Percentiles rank a stretch among this genome's conserved stretches.
These are phyloP conservation scores for Smutsia temminckii DNA, from an alignment of 2,797 vertebrate genomes.

Conservation along the genomic window DNA sequence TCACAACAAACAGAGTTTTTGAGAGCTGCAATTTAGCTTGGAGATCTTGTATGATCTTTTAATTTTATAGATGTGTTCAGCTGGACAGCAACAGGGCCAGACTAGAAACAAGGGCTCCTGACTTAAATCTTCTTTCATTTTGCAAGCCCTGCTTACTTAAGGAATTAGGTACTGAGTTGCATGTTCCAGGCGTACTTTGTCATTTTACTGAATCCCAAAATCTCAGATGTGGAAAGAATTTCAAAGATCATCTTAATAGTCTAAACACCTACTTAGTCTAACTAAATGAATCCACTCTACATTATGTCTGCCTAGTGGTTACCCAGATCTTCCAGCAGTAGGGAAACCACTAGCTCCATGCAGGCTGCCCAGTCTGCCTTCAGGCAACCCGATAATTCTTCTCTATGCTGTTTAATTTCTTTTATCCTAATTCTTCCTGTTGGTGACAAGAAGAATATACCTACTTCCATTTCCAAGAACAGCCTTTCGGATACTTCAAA, in stretches of 20 bases:
- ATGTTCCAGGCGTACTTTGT: neutral
- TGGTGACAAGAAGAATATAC: neutral
- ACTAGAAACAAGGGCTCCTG: neutral
- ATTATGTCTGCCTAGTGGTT: neutral
- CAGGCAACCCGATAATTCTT: neutral
- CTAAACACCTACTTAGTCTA: neutral
- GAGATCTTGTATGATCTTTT: neutral
- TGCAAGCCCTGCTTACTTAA: neutral
- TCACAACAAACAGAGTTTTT: neutral
- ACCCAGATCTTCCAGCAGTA: neutral
- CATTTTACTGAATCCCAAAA: constrained; percentile 8
- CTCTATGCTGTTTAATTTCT: neutral
- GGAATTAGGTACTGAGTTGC: neutral
- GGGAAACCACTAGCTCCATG: neutral
- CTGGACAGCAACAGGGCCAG: neutral
- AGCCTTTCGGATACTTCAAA: neutral
- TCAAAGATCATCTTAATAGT: neutral
- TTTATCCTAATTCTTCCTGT: neutral
- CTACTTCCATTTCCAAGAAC: neutral
- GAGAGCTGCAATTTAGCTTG: neutral
- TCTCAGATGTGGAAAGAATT: neutral
- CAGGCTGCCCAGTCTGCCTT: neutral
- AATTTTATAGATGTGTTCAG: neutral
- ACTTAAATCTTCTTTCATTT: neutral
- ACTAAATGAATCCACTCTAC: neutral